These are phyloP conservation scores for Leguminivora glycinivorella DNA, from an alignment of 1,140 invertebrate species.

Conservation along the genomic window DNA sequence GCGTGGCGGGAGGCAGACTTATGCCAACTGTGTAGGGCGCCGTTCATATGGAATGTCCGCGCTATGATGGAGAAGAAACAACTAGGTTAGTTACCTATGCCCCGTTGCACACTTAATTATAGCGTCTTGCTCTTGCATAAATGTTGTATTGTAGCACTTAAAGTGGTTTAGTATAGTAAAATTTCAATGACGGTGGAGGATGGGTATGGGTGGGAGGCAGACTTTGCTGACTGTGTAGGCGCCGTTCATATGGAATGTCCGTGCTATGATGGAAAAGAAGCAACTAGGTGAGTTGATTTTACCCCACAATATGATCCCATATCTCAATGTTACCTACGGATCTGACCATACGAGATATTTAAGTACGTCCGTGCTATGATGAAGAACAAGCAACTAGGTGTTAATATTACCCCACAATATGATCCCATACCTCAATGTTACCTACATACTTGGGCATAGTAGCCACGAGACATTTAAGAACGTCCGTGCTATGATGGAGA, in stretches of 20 bases:
- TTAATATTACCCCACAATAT: background rate
- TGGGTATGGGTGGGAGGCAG: slow-evolving; percentile 96
- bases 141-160: too few species aligned
- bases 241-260: slow-evolving; percentile 99
- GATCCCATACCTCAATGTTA: background rate
- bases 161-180: too few species aligned
- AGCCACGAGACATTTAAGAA: too few species aligned
- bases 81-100: slow-evolving; percentile 81
- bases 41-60: slow-evolving; percentile 99
- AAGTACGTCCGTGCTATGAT: slow-evolving; percentile 98
- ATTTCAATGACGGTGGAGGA: too few species aligned
- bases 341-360: too few species aligned
- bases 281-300: background rate
- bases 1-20: slow-evolving; percentile 96
- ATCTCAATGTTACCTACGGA: background rate
- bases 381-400: slow-evolving; percentile 86
- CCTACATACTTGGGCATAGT: too few species aligned
- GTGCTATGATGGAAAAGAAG: slow-evolving; percentile 98
- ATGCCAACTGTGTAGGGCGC: slow-evolving; percentile 95
- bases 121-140: too few species aligned
- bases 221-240: slow-evolving; percentile 96
- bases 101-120: too few species aligned
- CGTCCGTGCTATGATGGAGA: slow-evolving; percentile 97
- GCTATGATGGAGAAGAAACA: slow-evolving; percentile 99
- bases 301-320: background rate